phyloP scores from a whole-genome alignment of 2,113 vertebrate genomes.

The Rhea pennata region DNA sequence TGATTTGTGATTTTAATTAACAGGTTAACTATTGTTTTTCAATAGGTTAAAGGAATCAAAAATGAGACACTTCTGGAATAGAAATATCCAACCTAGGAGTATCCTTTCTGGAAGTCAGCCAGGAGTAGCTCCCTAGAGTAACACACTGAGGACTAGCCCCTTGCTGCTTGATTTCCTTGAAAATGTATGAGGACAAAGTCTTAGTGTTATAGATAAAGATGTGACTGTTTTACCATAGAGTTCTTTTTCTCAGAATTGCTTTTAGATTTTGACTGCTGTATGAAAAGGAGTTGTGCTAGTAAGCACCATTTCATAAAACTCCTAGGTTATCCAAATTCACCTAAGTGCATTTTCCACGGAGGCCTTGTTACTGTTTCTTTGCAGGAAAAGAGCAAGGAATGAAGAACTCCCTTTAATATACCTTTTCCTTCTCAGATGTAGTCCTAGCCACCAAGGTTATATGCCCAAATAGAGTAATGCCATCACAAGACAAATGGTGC shows the following conservation, averaged over 20 bases:
- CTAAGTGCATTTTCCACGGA: neutral
- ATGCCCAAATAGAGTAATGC: neutral
- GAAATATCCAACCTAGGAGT: neutral
- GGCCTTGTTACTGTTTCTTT: neutral
- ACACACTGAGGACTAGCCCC: neutral
- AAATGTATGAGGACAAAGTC: neutral
- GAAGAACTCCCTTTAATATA: neutral
- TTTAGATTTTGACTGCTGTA: neutral
- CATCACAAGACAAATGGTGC: neutral
- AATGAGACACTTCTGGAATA: neutral
- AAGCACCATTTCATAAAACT: neutral
- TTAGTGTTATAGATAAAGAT: neutral
- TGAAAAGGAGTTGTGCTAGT: neutral
- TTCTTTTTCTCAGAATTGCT: neutral
- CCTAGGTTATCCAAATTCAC: neutral
- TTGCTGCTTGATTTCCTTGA: conserved; percentile 6
- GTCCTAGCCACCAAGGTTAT: neutral
- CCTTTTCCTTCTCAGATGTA: neutral
- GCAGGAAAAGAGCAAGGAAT: neutral
- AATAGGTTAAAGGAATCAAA: neutral
- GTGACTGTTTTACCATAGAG: neutral
- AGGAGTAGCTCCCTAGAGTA: neutral
- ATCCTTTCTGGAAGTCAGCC: neutral
- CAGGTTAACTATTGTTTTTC: conserved; percentile 13
- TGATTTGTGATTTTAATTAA: neutral